A percentile compares a stretch with the other conserved stretches of the same genome.
Evolutionary conservation across 1,140 invertebrate genomes (phyloP).

Genomic region (Macrobrachium nipponense): DNA sequence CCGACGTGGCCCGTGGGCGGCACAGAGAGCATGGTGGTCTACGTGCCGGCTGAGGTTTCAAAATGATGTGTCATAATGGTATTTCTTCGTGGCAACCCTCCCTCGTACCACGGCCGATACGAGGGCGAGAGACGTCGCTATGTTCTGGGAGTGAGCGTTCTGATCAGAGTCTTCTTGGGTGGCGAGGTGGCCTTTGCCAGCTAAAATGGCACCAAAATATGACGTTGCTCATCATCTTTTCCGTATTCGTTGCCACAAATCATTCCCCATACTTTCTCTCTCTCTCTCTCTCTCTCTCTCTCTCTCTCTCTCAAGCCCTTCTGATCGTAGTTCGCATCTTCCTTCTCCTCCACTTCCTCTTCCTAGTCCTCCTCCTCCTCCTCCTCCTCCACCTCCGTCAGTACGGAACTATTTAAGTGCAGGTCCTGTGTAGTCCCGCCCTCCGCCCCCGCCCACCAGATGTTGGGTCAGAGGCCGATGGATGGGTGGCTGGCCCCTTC

Average conservation of each 20-base stretch:
- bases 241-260: constrained; percentile 50
- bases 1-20: constrained; percentile 6
- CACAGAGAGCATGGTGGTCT: constrained; percentile 51
- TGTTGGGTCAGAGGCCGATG: constrained; percentile 20
- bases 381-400: background rate
- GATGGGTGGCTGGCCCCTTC: background rate
- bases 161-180: constrained; percentile 45
- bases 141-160: constrained; percentile 42
- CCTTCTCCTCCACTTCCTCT: background rate
- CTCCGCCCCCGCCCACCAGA: constrained; percentile 11
- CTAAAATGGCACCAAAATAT: constrained; percentile 60
- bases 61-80: constrained; percentile 59
- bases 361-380: background rate
- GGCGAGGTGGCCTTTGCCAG: constrained; percentile 29
- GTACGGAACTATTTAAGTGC: background rate
- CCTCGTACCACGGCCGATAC: constrained; percentile 18
- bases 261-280: constrained; percentile 14
- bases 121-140: constrained; percentile 15
- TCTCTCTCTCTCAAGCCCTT: constrained; percentile 3
- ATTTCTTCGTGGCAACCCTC: constrained; percentile 50
- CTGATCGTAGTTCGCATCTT: background rate
- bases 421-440: background rate
- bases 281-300: background rate
- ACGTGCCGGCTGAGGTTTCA: constrained; percentile 45
- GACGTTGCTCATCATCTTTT: constrained; percentile 52